Percentiles rank a stretch among this genome's conserved stretches.
Conservation (phyloP, 2,888 invertebrate species). For the Alloscopus bannaensis region DNA sequence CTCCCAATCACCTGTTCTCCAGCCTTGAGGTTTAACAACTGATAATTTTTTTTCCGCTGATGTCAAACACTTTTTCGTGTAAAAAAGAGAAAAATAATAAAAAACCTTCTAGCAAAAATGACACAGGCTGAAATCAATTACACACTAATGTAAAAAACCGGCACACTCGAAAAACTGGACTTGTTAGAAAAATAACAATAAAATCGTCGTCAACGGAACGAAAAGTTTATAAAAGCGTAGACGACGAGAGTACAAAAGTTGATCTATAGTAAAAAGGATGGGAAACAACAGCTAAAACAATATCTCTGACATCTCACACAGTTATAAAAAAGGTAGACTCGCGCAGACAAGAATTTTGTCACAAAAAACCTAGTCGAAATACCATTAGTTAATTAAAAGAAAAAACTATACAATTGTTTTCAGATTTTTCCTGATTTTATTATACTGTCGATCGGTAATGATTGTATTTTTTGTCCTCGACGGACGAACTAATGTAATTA, state of each 20-base stretch:
- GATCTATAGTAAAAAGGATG: too few species aligned
- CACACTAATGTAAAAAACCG: neutral
- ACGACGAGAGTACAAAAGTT: too few species aligned
- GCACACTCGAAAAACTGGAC: too few species aligned
- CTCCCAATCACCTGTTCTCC: too few species aligned
- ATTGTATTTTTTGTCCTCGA: neutral
- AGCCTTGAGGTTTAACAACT: too few species aligned
- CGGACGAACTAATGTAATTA: neutral
- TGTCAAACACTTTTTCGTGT: too few species aligned
- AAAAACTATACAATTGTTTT: neutral
- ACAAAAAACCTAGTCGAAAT: neutral
- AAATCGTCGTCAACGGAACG: neutral
- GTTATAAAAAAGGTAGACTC: neutral
- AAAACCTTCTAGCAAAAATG: too few species aligned
- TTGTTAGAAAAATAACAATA: neutral
- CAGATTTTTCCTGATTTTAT: too few species aligned
- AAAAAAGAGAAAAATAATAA: too few species aligned
- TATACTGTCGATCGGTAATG: neutral
- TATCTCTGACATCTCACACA: neutral
- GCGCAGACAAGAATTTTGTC: neutral
- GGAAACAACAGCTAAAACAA: too few species aligned
- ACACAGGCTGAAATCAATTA: neutral
- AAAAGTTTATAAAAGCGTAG: neutral
- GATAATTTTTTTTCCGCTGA: too few species aligned
- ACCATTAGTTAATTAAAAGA: neutral